Percentiles rank a stretch among this genome's conserved stretches.
Evolutionary conservation across 30 jellyfish, hydroid and myxozoan species (phyloP).

Genomic region (Hydra vulgaris): DNA sequence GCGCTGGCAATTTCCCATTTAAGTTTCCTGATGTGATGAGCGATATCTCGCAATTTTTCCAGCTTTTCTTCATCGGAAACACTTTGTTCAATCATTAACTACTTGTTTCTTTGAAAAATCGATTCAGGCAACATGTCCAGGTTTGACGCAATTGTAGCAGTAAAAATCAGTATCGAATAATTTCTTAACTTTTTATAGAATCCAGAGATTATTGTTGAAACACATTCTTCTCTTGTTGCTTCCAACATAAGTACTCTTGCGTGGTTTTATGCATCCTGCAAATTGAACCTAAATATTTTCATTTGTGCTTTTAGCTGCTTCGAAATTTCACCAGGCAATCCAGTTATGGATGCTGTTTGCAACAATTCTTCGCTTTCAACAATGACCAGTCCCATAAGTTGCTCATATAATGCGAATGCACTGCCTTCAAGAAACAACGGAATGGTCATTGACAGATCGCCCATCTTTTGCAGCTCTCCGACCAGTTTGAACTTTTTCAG

Average conservation of each 20-base stretch:
- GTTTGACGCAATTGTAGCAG: background rate
- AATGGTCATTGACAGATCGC: background rate
- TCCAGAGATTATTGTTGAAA: background rate
- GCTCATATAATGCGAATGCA: background rate
- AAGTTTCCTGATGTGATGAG: background rate
- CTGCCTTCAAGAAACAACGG: background rate
- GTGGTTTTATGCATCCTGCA: background rate
- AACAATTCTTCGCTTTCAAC: background rate
- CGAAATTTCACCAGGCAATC: background rate
- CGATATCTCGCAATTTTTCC: background rate
- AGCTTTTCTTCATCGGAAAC: background rate
- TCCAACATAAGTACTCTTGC: background rate
- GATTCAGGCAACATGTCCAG: background rate
- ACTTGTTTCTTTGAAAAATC: background rate
- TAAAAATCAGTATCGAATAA: background rate
- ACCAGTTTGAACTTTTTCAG: background rate
- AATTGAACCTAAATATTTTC: background rate
- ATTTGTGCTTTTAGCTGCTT: background rate
- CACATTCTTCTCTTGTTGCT: background rate
- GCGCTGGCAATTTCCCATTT: background rate
- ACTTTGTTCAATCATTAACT: background rate
- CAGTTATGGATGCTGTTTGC: background rate
- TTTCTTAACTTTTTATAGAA: background rate
- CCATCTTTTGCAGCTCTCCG: background rate
- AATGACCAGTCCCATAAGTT: background rate